These are phyloP conservation scores for Vombatus ursinus DNA, from an alignment of 2,113 vertebrate genomes.

Conservation along the genomic window DNA sequence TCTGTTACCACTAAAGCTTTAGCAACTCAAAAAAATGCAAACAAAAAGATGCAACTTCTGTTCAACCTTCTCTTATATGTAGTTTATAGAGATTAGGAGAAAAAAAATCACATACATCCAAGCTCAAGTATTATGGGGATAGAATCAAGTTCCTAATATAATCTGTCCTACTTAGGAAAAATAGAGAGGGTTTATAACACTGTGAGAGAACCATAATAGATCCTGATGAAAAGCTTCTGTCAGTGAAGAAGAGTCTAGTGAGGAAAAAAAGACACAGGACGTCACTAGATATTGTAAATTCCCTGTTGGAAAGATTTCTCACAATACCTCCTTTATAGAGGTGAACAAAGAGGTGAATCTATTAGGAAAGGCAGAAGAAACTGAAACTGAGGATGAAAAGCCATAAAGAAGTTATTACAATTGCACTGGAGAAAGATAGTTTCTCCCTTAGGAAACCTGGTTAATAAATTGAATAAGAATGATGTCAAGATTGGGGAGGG, in stretches of 20 bases:
- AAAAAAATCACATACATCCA: conserved; percentile 21
- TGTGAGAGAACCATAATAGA: conserved; percentile 59
- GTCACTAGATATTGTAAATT: conserved; percentile 62
- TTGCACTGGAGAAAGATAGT: conserved; percentile 14
- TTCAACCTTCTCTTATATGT: conserved; percentile 21
- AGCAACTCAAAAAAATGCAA: conserved; percentile 55
- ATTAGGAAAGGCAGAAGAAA: conserved; percentile 62
- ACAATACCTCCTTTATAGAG: conserved; percentile 60
- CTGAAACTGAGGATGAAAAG: conserved; percentile 58
- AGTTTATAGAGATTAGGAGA: conserved; percentile 55
- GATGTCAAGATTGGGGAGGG: neutral
- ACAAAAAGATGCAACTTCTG: conserved; percentile 52
- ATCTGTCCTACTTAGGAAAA: conserved; percentile 66
- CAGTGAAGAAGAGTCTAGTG: conserved; percentile 57
- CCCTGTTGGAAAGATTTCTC: conserved; percentile 59
- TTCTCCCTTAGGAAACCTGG: conserved; percentile 58
- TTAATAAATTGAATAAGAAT: conserved; percentile 47
- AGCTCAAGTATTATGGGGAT: conserved; percentile 51
- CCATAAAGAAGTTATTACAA: conserved; percentile 54
- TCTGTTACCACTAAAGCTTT: conserved; percentile 51
- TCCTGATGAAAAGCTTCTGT: conserved; percentile 66
- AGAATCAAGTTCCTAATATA: conserved; percentile 56
- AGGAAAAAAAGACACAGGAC: conserved; percentile 36
- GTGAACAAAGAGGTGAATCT: conserved; percentile 68
- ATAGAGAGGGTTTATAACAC: conserved; percentile 62